A percentile compares a stretch with the other conserved stretches of the same genome.
Evolutionary conservation across 92 coral and sea anemone species (phyloP).

Genomic region (Phenganax marumi): DNA sequence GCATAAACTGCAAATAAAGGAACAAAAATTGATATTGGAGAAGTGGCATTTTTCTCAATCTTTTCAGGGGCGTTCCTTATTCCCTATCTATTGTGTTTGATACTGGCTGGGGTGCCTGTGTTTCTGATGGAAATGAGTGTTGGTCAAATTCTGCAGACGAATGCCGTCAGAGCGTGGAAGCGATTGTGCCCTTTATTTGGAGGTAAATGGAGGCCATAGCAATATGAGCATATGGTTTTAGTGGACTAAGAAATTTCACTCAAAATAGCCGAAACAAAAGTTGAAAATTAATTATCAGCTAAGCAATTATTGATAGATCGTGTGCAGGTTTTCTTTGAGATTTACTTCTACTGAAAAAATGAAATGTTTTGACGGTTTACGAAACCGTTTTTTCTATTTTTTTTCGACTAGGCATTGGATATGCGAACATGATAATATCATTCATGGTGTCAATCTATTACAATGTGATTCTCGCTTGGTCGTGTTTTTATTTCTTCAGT

Average conservation of each 20-base stretch:
- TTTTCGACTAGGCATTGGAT: conserved; percentile 69
- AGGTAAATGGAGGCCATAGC: conserved; percentile 48
- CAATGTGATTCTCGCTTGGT: conserved; percentile 93
- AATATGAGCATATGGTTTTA: not conserved
- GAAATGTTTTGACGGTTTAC: no score
- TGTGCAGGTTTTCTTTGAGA: no score
- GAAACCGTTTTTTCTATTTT: no score
- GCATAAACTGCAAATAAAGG: no score
- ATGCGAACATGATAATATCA: conserved; percentile 72
- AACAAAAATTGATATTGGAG: no score
- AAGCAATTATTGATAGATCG: no score
- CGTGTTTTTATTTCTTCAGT: conserved; percentile 68
- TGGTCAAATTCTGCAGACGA: conserved; percentile 77
- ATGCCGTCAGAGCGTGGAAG: conserved; percentile 83
- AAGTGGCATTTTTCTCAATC: not conserved
- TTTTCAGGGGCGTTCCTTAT: conserved; percentile 79
- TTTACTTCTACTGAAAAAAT: no score
- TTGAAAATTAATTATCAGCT: no score
- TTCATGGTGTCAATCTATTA: conserved; percentile 87
- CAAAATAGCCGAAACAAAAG: not conserved
- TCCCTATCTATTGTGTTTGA: conserved; percentile 75
- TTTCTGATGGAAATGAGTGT: conserved; percentile 82
- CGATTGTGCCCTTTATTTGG: conserved; percentile 75
- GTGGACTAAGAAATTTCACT: not conserved
- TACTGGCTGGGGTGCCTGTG: conserved; percentile 75